Percentiles rank a stretch among this genome's conserved stretches.
phyloP scores from a whole-genome alignment of 2,888 invertebrate species.

The Lamellibrachia satsuma region DNA sequence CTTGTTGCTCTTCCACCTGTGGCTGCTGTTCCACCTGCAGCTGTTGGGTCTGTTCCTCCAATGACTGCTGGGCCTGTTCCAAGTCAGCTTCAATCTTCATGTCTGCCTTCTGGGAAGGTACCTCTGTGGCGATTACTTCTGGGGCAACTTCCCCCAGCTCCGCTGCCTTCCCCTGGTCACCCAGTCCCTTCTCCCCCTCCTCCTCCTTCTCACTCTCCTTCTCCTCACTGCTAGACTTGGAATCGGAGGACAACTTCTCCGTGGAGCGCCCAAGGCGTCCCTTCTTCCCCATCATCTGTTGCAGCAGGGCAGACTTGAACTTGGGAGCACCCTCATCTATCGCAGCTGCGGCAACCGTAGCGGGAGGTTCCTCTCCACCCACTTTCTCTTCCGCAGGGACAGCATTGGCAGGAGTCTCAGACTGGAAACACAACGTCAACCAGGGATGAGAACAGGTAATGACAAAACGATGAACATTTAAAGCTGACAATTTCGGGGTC shows the following conservation, averaged over 20 bases:
- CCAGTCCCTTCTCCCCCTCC: background rate
- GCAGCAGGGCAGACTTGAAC: slow-evolving; percentile 59
- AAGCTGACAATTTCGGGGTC: background rate
- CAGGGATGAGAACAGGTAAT: background rate
- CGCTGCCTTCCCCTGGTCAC: background rate
- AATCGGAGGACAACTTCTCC: slow-evolving; percentile 17
- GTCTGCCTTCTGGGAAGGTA: background rate
- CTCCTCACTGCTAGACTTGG: slow-evolving; percentile 3
- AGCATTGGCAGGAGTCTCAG: background rate
- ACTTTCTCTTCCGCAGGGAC: slow-evolving; percentile 19
- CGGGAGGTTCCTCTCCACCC: background rate
- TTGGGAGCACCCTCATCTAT: slow-evolving; percentile 40
- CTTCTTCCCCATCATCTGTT: slow-evolving; percentile 48
- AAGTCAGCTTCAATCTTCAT: no score
- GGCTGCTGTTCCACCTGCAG: no score
- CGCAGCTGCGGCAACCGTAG: background rate
- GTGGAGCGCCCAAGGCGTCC: slow-evolving; percentile 1
- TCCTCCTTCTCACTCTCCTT: background rate
- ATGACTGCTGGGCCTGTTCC: no score
- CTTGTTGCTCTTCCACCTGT: no score
- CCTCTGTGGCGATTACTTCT: background rate
- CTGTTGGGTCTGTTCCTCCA: no score
- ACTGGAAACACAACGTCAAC: background rate
- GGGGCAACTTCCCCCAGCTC: background rate
- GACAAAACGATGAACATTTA: background rate